Evolutionary conservation across 2,113 vertebrate genomes (phyloP).

Genomic region (Gopherus flavomarginatus): DNA sequence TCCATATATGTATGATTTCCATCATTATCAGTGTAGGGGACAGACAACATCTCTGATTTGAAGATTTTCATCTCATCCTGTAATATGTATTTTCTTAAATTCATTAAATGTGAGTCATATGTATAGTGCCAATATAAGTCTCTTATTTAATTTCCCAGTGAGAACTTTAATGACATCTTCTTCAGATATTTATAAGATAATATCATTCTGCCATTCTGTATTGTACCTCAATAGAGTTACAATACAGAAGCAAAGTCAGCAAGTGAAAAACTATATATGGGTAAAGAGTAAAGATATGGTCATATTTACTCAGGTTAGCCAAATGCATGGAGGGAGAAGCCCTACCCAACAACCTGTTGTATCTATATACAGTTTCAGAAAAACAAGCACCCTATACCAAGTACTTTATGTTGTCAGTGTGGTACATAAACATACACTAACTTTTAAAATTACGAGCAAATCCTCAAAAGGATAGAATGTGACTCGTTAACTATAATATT

Average conservation of each 20-base stretch:
- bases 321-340: not conserved
- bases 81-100: not conserved
- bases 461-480: slow-evolving; percentile 19
- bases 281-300: not conserved
- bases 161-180: not conserved
- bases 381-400: not conserved
- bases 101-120: not conserved
- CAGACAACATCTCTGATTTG: not conserved
- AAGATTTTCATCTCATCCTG: not conserved
- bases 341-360: not conserved
- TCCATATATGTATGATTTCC: not conserved
- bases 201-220: not conserved
- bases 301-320: not conserved
- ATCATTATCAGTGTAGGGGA: not conserved
- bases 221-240: not conserved
- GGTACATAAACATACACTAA: not conserved
- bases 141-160: not conserved
- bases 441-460: not conserved
- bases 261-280: not conserved
- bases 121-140: not conserved
- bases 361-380: not conserved
- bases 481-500: not conserved
- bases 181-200: not conserved
- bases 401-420: not conserved
- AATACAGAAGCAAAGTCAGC: not conserved